phyloP scores from a whole-genome alignment of 2,113 vertebrate genomes.

The Fregetta grallaria region DNA sequence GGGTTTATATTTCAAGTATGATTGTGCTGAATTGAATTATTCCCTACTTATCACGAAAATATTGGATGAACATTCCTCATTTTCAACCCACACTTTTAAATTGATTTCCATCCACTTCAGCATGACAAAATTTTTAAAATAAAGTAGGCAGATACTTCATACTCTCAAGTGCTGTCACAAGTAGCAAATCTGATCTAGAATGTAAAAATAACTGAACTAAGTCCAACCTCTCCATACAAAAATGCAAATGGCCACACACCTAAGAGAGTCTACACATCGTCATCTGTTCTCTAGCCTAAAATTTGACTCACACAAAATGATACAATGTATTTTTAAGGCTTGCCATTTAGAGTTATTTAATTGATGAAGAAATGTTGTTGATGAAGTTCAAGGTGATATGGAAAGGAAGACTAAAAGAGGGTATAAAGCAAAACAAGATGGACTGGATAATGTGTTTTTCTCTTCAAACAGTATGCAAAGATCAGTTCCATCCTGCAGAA shows the following conservation, averaged over 20 bases:
- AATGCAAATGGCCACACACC: neutral
- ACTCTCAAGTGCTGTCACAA: neutral
- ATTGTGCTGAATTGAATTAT: conserved; percentile 43
- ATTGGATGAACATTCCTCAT: conserved; percentile 14
- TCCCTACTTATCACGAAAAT: conserved; percentile 20
- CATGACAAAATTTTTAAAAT: neutral
- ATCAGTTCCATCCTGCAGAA: neutral
- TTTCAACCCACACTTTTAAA: conserved; percentile 30
- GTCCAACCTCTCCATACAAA: neutral
- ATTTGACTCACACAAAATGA: neutral
- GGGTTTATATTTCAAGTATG: conserved; percentile 38
- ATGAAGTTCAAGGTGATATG: neutral
- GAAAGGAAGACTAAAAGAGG: neutral
- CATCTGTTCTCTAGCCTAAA: neutral
- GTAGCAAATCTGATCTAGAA: neutral
- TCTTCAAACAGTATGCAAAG: neutral
- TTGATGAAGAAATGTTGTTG: neutral
- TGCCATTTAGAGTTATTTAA: neutral
- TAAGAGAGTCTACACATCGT: neutral
- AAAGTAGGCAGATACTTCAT: conserved; percentile 10
- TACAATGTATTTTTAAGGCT: neutral
- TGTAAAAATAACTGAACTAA: neutral
- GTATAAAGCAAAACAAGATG: neutral
- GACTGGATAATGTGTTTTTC: neutral
- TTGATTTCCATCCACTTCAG: conserved; percentile 29